These are phyloP conservation scores for Apamea sordens DNA, from an alignment of 2,888 invertebrate genomes.

Conservation along the genomic window DNA sequence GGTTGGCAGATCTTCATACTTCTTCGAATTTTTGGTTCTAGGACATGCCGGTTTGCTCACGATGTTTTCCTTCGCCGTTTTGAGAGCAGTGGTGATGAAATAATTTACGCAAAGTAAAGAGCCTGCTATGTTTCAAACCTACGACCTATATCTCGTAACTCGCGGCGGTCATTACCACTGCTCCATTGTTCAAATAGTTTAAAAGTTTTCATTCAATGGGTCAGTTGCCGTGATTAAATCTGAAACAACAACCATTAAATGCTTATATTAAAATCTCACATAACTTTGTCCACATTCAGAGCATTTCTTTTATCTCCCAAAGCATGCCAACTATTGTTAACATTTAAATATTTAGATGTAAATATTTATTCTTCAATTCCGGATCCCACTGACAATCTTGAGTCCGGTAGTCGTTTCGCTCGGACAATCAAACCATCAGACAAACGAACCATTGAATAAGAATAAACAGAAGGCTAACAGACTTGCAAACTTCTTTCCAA, in stretches of 20 bases:
- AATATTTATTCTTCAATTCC: conserved; percentile 52
- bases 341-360: conserved; percentile 35
- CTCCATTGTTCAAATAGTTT: neutral
- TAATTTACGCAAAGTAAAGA: no score
- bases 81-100: no score
- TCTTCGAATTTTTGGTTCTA: no score
- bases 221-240: neutral
- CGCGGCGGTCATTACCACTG: no score
- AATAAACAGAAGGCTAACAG: conserved; percentile 12
- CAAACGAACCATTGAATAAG: conserved; percentile 4
- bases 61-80: no score
- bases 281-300: neutral
- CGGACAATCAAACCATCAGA: conserved; percentile 58
- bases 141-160: no score
- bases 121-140: no score
- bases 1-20: no score
- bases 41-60: no score
- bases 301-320: conserved; percentile 18
- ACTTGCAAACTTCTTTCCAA: no score
- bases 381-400: conserved; percentile 50
- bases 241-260: neutral
- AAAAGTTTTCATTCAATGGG: neutral
- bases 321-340: conserved; percentile 34
- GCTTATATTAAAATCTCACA: neutral
- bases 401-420: conserved; percentile 51